Conservation (phyloP, 1,140 invertebrate species). For the Drosophila repleta region DNA sequence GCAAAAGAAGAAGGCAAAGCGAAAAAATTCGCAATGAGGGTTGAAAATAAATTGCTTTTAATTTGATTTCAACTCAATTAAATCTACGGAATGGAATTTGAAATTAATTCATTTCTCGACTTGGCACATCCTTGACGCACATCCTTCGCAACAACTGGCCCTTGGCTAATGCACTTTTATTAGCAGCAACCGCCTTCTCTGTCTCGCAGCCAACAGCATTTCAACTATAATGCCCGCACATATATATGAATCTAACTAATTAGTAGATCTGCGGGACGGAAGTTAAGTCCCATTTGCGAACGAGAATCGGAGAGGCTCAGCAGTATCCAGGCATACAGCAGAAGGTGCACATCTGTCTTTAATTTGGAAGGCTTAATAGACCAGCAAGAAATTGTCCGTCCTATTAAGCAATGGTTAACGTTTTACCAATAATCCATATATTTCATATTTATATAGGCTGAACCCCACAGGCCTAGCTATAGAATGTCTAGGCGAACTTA, state of each 20-base stretch:
- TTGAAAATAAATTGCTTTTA: slow-evolving; percentile 84
- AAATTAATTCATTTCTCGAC: slow-evolving; percentile 76
- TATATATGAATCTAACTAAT: slow-evolving; percentile 47
- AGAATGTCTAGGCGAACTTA: no score
- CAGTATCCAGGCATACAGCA: background rate
- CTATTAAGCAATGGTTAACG: background rate
- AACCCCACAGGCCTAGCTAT: no score
- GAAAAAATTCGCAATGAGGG: slow-evolving; percentile 79
- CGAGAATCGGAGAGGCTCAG: slow-evolving; percentile 5
- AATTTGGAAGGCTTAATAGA: slow-evolving; percentile 18
- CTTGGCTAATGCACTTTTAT: slow-evolving; percentile 50
- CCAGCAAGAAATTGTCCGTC: background rate
- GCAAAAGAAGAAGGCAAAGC: slow-evolving; percentile 18
- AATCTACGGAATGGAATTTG: slow-evolving; percentile 83
- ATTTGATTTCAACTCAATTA: slow-evolving; percentile 84
- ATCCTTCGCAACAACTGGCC: slow-evolving; percentile 24
- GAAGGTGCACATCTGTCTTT: slow-evolving; percentile 54
- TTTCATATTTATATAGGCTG: no score
- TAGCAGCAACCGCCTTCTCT: slow-evolving; percentile 29
- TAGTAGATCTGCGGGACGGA: slow-evolving; percentile 24
- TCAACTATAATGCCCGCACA: slow-evolving; percentile 7
- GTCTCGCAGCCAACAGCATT: background rate
- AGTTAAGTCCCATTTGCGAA: background rate
- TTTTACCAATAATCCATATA: no score
- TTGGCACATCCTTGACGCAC: slow-evolving; percentile 45